Percentiles rank a stretch among this genome's conserved stretches.
Conservation (phyloP, 2,888 invertebrate species). For the Lasioglossum leucozonium region DNA sequence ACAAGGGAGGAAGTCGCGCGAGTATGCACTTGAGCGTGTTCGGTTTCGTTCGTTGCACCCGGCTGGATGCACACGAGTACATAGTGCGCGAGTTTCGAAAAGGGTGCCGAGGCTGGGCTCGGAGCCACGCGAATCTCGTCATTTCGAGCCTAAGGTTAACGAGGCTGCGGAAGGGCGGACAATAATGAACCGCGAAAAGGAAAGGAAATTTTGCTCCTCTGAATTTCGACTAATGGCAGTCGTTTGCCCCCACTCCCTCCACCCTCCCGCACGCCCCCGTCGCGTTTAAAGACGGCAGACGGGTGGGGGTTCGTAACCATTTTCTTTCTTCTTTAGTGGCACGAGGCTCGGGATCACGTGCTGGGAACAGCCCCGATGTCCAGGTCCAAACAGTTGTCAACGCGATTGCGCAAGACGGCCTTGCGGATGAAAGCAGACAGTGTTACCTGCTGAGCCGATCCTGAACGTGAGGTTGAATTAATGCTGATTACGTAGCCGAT, state of each 20-base stretch:
- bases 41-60: conserved; percentile 61
- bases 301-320: background rate
- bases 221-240: conserved; percentile 39
- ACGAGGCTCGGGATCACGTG: background rate
- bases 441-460: background rate
- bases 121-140: conserved; percentile 47
- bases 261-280: background rate
- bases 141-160: conserved; percentile 51
- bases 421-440: background rate
- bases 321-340: background rate
- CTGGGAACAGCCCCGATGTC: background rate
- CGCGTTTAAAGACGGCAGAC: background rate
- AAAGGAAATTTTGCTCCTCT: conserved; percentile 41
- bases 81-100: conserved; percentile 57
- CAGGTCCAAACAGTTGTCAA: background rate
- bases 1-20: conserved; percentile 24
- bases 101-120: conserved; percentile 39
- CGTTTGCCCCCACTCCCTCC: background rate
- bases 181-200: conserved; percentile 65
- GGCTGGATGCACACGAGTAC: conserved; percentile 58
- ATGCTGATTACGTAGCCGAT: background rate
- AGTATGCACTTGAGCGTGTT: conserved; percentile 61
- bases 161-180: conserved; percentile 60
- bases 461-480: background rate
- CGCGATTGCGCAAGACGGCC: background rate